Base-by-base conservation (phyloP, 2,797 vertebrate species). In the Diceros bicornis region DNA sequence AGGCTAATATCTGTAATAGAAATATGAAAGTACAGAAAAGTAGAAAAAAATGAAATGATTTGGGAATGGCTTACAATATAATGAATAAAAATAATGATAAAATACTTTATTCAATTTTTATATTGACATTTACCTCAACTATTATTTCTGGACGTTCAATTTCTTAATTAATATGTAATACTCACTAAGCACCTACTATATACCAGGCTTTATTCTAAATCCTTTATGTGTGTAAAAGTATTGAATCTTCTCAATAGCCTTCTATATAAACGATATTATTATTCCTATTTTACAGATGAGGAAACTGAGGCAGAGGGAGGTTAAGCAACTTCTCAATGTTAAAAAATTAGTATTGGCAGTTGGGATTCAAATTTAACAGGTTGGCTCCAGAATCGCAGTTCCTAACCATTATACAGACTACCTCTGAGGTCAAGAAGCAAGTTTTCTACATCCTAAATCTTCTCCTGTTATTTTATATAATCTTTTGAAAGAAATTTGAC, bases 81-180 rank as follows among this genome's bases (percentile, higher is more conserved):
- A 83, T 95, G 16, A 92, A 47, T 82, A 66, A 83, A 92, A 89
- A 50, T 61, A 83, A 91, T 57, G 23, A 9, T 69, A 62, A 55
- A 86, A 82, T 61, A 41, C 1, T 61, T 85, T 71, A 62, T 47
- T 89, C 61, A 72, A 52, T 83, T 96, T 2, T 85, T 92, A 89
- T 57, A 47, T 72, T 84, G 37, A 57, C 62, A 78, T 75, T 79
- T 92, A 59, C 13, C 7, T 89, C 64, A 82, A 72, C 18, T 62
- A 47, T 81, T 94, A 83, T 52, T 77, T 93, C 64, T 81, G 16
- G 14, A 61, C 75, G 18, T 68, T 89, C 18, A 50, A 55, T 88
- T 96, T 50, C 32, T 88, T 88, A 83, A 92, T 52, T 52, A 94
- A 50, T 75, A 77, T 20, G 13, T 61, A 95, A 71, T 69, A 82